Evolutionary conservation across 64 coral and sea anemone genomes (phyloP).

Genomic region (Dendronephthya gigantea): DNA sequence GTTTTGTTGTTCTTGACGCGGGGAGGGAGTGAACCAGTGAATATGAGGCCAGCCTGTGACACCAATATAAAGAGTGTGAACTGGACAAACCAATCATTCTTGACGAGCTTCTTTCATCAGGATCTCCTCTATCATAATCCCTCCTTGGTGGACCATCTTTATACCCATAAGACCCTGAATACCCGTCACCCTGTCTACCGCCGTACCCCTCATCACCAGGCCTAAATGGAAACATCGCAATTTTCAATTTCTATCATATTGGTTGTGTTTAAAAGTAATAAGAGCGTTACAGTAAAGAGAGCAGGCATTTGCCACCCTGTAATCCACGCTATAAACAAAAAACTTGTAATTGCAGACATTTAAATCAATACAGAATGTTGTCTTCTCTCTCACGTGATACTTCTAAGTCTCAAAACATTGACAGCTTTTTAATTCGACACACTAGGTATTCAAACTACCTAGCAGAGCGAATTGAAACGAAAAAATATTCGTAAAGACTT

Average conservation of each 20-base stretch:
- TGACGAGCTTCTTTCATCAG: not conserved
- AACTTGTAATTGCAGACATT: no score
- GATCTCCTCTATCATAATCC: conserved; percentile 2
- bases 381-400: no score
- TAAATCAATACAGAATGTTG: no score
- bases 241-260: not conserved
- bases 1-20: no score
- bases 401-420: no score
- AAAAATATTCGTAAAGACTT: no score
- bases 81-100: not conserved
- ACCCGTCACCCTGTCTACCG: not conserved
- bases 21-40: no score
- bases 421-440: no score
- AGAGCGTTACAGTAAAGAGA: not conserved
- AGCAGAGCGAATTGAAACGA: no score
- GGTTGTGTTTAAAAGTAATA: not conserved
- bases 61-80: no score
- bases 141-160: conserved; percentile 11
- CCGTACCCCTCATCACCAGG: not conserved
- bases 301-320: not conserved
- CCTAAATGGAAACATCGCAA: not conserved
- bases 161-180: not conserved
- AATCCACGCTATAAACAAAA: not conserved
- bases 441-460: no score
- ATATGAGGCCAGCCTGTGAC: no score